Base-by-base conservation (phyloP, 2,113 vertebrate genomes). In the Riparia riparia region DNA sequence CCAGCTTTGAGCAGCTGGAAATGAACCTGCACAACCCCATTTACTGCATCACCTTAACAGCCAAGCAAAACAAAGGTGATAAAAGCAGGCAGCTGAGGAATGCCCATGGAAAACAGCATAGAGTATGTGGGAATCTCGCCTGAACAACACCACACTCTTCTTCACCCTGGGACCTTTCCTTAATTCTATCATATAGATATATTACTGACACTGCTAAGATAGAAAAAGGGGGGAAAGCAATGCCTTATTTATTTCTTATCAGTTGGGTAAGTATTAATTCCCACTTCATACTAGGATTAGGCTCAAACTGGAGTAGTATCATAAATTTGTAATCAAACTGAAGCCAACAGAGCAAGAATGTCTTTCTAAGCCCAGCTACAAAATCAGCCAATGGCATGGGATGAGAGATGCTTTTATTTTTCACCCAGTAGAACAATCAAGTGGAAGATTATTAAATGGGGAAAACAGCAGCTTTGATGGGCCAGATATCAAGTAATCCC, bases 321-420 rank as follows among this genome's bases (percentile, higher is more conserved):
- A 42, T 45, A 73, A 61, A 87, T 54, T 54, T 73, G 37, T 73
- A 69, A 72, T 28, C 73, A 87, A 90, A 65, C 25, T 29, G 42
- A 76, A 76, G 92, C 16, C 2, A 4, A 84, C 0, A 74, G 45
- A 85, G 50, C 61, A 85, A 76, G 66, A 86, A 79, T 9, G 29
- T n/a, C n/a, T 74, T 79, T 72, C 76, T 77, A 70, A 86, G 10
- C 44, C 42, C 54, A 12, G 70, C 71, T 92, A 94, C 74, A 88
- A 90, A 86, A 92, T 6, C 78, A 95, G 64, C 68, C 76, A 86
- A 19, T 45, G 56, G 60, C 68, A 78, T 0, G 2, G 79, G 80
- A 63, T 90, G 49, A 97, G 29, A 92, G 80, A 94, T 56, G 64
- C 37, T 89, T 94, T 89, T 92, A 86, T 78, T 90, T 70, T 90